Evolutionary conservation across 2,888 invertebrate genomes (phyloP).

Genomic region (Sylvicola fuscatus): DNA sequence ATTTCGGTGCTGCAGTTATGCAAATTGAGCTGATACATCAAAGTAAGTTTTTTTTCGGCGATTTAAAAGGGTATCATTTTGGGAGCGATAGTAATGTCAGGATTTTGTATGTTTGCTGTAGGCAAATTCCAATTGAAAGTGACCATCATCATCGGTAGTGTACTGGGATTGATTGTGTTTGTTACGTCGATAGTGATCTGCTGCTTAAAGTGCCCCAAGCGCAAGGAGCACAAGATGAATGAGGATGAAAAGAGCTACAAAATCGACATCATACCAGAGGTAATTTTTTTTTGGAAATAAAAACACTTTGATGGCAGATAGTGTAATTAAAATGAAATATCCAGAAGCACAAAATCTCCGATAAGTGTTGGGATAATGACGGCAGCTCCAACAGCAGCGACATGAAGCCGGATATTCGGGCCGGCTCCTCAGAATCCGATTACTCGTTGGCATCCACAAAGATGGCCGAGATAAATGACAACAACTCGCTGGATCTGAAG

Average conservation of each 20-base stretch:
- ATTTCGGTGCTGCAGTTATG: slow-evolving; percentile 68
- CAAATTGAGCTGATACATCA: slow-evolving; percentile 70
- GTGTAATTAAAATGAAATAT: neutral
- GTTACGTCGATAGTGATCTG: slow-evolving; percentile 28
- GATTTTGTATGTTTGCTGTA: slow-evolving; percentile 21
- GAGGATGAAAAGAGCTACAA: slow-evolving; percentile 5
- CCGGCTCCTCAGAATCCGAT: slow-evolving; percentile 20
- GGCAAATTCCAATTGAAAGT: slow-evolving; percentile 60
- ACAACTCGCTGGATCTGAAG: slow-evolving; percentile 6
- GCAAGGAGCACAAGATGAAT: slow-evolving; percentile 2
- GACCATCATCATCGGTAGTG: slow-evolving; percentile 59
- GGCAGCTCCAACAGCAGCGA: slow-evolving; percentile 84
- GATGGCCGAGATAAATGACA: slow-evolving; percentile 4
- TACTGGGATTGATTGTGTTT: slow-evolving; percentile 66
- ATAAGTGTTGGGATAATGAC: slow-evolving; percentile 43
- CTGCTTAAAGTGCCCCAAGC: slow-evolving; percentile 4
- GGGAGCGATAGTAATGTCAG: neutral
- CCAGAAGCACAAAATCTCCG: slow-evolving; percentile 10
- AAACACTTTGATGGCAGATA: slow-evolving; percentile 12
- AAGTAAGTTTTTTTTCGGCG: slow-evolving; percentile 43
- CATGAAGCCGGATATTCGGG: slow-evolving; percentile 71
- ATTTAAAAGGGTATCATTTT: neutral
- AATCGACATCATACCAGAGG: slow-evolving; percentile 6
- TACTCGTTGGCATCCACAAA: slow-evolving; percentile 7
- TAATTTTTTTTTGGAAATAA: slow-evolving; percentile 1